A percentile compares a stretch with the other conserved stretches of the same genome.
phyloP scores from a whole-genome alignment of 1,140 invertebrate genomes.

The Campoletis sonorensis region DNA sequence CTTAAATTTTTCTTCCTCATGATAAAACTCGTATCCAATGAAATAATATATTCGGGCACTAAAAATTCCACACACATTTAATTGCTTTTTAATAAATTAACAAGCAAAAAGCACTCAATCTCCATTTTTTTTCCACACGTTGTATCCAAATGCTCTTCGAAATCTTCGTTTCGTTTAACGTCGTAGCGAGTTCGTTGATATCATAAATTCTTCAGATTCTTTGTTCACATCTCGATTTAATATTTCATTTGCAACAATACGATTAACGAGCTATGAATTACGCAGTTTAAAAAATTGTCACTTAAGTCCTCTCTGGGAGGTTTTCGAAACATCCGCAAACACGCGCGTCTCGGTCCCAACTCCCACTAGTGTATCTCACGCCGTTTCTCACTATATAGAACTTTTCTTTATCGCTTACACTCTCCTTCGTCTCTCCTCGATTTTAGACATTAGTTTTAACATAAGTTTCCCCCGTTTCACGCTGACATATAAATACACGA shows the following conservation, averaged over 20 bases:
- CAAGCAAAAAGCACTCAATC: neutral
- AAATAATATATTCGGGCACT: neutral
- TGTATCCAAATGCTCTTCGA: too few species aligned
- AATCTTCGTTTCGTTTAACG: too few species aligned
- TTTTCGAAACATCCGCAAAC: constrained; percentile 9
- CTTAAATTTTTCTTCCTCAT: constrained; percentile 73
- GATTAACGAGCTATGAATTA: neutral
- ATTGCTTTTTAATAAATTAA: neutral
- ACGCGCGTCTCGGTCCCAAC: constrained; percentile 5
- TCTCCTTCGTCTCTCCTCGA: constrained; percentile 1
- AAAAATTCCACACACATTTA: neutral
- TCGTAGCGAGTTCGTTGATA: neutral
- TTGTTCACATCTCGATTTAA: too few species aligned
- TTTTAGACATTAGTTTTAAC: neutral
- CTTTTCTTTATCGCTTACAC: constrained; percentile 18
- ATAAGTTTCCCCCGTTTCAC: neutral
- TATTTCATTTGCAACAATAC: too few species aligned
- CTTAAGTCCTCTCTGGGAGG: neutral
- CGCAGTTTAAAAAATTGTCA: neutral
- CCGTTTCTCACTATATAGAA: neutral
- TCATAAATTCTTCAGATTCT: too few species aligned
- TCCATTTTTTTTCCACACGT: neutral
- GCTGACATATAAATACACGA: neutral
- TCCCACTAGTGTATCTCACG: constrained; percentile 7
- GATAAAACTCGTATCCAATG: constrained; percentile 22